These are phyloP conservation scores for Glyptemys insculpta DNA, from an alignment of 2,797 vertebrate species.

Conservation along the genomic window DNA sequence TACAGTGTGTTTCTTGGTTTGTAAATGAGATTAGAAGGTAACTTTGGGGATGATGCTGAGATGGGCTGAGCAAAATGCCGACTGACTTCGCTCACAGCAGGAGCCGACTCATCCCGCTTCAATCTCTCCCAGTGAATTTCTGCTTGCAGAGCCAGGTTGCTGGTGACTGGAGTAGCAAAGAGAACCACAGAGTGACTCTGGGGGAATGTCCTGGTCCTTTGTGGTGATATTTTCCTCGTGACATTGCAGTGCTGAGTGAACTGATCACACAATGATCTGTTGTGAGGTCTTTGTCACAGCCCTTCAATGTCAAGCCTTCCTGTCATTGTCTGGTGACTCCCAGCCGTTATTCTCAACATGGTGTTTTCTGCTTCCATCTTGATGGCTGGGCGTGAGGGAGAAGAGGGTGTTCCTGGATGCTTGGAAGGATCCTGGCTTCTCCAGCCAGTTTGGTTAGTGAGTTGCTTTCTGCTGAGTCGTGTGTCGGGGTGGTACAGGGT, in stretches of 20 bases:
- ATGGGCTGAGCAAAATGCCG: not conserved
- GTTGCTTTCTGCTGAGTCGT: not conserved
- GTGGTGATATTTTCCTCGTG: not conserved
- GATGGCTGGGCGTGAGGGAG: not conserved
- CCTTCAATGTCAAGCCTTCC: not conserved
- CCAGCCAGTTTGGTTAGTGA: not conserved
- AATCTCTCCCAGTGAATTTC: rapidly evolving
- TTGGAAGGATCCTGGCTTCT: not conserved
- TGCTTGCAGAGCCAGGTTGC: not conserved
- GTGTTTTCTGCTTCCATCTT: not conserved
- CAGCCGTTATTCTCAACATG: not conserved
- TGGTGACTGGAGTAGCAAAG: not conserved
- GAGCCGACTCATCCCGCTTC: not conserved
- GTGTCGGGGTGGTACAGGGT: rapidly evolving
- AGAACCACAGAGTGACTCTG: rapidly evolving
- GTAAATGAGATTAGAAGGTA: not conserved
- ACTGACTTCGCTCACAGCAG: not conserved
- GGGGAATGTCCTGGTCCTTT: not conserved
- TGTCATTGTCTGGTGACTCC: not conserved
- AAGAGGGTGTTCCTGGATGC: not conserved
- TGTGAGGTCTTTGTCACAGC: not conserved
- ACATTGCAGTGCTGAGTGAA: not conserved
- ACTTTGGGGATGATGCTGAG: not conserved
- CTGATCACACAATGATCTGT: not conserved
- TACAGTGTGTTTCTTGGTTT: not conserved